These are phyloP conservation scores for Felis catus DNA, from an alignment of 2,113 vertebrate species.

Conservation along the genomic window F.catus_Fca126_mat1.0 CM031412.1:184306001-184306500, in stretches of 20 bases:
- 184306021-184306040: not conserved
- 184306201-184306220: not conserved
- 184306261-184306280: not conserved
- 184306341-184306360: not conserved
- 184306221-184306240: not conserved
- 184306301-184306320: not conserved
- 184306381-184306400: not conserved
- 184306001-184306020: not conserved
- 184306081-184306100: not conserved
- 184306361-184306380: not conserved
- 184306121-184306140: not conserved
- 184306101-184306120: not conserved
- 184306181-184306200: not conserved
- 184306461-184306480: not conserved
- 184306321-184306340: not conserved
- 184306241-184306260: not conserved
- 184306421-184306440: not conserved
- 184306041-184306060: not conserved
- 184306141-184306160: not conserved
- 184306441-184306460: not conserved
- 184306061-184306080: not conserved
- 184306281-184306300: not conserved
- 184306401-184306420: not conserved
- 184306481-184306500: not conserved
- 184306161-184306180: not conserved